Conservation (phyloP, 2,888 invertebrate species). For the Emmelina monodactyla region DNA sequence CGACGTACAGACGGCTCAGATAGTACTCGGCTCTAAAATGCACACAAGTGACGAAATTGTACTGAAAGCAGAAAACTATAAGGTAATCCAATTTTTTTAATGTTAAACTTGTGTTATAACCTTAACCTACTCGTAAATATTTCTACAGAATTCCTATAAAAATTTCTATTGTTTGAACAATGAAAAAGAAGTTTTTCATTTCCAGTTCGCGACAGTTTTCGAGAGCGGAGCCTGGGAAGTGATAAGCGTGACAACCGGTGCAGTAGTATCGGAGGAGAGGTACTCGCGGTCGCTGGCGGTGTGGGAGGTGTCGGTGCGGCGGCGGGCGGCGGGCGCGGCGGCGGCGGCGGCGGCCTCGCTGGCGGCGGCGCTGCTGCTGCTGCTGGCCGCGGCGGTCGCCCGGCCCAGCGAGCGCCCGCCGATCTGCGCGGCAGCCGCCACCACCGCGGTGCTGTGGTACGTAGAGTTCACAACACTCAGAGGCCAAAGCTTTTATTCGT, state of each 20-base stretch:
- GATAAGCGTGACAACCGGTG: background rate
- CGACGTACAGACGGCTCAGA: constrained; percentile 25
- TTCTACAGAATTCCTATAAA: background rate
- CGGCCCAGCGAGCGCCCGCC: background rate
- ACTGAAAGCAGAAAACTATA: background rate
- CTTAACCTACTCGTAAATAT: background rate
- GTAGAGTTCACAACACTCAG: no score
- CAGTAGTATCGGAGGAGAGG: background rate
- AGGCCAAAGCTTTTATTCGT: background rate
- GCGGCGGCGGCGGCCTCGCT: background rate
- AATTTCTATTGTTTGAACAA: background rate
- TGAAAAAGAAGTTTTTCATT: background rate
- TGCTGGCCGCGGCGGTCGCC: background rate
- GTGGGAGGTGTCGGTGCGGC: background rate
- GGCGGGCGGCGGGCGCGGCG: background rate
- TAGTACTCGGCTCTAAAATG: constrained; percentile 23
- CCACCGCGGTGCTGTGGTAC: background rate
- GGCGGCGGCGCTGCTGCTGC: background rate
- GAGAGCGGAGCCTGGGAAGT: background rate
- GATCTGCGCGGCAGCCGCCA: background rate
- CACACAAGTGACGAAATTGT: constrained; percentile 15
- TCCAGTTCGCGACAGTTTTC: background rate
- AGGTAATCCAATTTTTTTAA: background rate
- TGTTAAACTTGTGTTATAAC: no score
- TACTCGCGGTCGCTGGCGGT: background rate